phyloP scores from a whole-genome alignment of 2,797 vertebrate species.

The Remorina albescens region DNA sequence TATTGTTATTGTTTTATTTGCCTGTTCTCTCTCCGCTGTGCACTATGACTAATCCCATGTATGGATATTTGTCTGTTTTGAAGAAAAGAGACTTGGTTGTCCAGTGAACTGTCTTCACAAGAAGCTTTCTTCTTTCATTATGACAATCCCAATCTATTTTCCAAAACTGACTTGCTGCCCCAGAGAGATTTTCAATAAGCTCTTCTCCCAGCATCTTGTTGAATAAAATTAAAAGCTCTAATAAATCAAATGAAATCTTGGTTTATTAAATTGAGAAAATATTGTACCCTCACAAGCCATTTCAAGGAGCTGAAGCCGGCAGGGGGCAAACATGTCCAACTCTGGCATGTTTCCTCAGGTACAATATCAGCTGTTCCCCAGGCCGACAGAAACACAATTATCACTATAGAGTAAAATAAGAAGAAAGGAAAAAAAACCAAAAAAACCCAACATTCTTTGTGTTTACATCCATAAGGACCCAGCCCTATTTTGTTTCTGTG shows the following conservation, averaged over 20 bases:
- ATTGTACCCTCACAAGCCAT: not conserved
- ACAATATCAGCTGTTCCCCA: not conserved
- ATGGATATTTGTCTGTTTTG: not conserved
- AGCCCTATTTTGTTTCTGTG: not conserved
- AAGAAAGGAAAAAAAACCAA: not conserved
- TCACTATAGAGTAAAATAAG: not conserved
- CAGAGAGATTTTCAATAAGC: not conserved
- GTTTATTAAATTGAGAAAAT: not conserved
- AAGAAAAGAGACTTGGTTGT: not conserved
- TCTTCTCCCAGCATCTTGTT: not conserved
- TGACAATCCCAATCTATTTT: not conserved
- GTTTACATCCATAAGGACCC: not conserved
- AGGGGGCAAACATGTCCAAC: conserved; percentile 67
- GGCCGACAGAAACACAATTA: not conserved
- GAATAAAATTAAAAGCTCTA: no score
- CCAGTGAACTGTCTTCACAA: not conserved
- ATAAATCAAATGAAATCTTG: not conserved
- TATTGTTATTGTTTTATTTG: not conserved
- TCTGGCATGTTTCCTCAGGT: not conserved
- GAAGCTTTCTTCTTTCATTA: not conserved
- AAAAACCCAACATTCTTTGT: not conserved
- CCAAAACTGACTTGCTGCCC: not conserved
- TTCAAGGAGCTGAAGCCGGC: conserved; percentile 37
- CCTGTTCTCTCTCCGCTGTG: not conserved
- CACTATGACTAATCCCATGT: no score